A percentile compares a stretch with the other conserved stretches of the same genome.
phyloP scores from a whole-genome alignment of 2,113 vertebrate genomes.

The Xiphias gladius region DNA sequence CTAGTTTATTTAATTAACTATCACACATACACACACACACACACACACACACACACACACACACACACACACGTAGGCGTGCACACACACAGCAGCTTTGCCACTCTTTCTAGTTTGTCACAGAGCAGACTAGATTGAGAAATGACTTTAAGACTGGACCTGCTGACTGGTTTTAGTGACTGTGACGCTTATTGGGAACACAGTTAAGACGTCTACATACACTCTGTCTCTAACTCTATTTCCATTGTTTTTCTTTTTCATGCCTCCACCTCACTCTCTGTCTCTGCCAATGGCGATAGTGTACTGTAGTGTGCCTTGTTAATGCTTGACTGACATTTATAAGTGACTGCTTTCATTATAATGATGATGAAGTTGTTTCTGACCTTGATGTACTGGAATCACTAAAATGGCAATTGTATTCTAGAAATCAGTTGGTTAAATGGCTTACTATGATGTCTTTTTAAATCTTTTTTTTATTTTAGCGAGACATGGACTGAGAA shows the following conservation, averaged over 20 bases:
- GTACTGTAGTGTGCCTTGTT: slow-evolving; percentile 40
- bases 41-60: no score
- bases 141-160: slow-evolving; percentile 46
- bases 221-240: slow-evolving; percentile 41
- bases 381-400: slow-evolving; percentile 11
- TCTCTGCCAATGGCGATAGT: slow-evolving; percentile 1
- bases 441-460: background rate
- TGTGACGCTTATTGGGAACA: slow-evolving; percentile 38
- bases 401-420: slow-evolving; percentile 25
- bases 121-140: slow-evolving; percentile 47
- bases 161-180: slow-evolving; percentile 25
- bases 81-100: slow-evolving; percentile 26
- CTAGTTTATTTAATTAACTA: slow-evolving; percentile 60
- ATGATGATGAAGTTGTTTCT: slow-evolving; percentile 43
- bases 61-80: background rate
- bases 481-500: background rate
- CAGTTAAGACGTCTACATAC: slow-evolving; percentile 39
- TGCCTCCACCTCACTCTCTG: background rate
- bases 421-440: slow-evolving; percentile 8
- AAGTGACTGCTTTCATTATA: slow-evolving; percentile 40
- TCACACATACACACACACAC: no score
- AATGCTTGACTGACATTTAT: slow-evolving; percentile 53
- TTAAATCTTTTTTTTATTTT: background rate
- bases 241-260: slow-evolving; percentile 2
- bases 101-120: slow-evolving; percentile 30